Conservation (phyloP, 2,113 vertebrate species). For the Pelodiscus sinensis region DNA sequence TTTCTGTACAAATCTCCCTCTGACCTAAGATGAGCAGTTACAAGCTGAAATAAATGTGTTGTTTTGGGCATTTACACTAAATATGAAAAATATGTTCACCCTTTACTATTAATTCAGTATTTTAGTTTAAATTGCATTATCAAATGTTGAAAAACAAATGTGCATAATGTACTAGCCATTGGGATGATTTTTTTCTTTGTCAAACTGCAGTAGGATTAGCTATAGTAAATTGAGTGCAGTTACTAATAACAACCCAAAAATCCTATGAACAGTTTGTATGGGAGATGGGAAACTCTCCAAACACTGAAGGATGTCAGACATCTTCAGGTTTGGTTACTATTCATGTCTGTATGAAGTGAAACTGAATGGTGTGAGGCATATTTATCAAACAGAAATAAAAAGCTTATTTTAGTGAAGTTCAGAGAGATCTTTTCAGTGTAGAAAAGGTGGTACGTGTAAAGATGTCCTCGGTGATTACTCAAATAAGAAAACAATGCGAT, state of each 20-base stretch:
- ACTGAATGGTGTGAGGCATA: neutral
- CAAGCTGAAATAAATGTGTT: neutral
- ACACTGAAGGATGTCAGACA: neutral
- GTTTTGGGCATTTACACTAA: neutral
- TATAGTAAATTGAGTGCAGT: neutral
- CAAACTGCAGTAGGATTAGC: neutral
- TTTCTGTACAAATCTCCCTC: neutral
- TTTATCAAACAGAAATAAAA: neutral
- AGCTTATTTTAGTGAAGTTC: neutral
- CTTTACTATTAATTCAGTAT: fast-evolving
- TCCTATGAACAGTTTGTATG: neutral
- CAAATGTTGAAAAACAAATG: neutral
- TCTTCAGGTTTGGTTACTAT: neutral
- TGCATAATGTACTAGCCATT: fast-evolving
- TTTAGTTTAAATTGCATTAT: neutral
- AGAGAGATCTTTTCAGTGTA: neutral
- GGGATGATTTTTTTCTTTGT: neutral
- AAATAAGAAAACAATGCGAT: neutral
- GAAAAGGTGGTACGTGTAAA: neutral
- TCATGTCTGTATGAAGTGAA: neutral
- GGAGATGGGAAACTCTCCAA: neutral
- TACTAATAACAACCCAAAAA: too few species aligned
- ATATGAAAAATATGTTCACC: neutral
- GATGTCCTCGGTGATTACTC: neutral
- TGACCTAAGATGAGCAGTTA: neutral